Conservation (phyloP, 2,113 vertebrate genomes). For the Limnothrissa miodon region DNA sequence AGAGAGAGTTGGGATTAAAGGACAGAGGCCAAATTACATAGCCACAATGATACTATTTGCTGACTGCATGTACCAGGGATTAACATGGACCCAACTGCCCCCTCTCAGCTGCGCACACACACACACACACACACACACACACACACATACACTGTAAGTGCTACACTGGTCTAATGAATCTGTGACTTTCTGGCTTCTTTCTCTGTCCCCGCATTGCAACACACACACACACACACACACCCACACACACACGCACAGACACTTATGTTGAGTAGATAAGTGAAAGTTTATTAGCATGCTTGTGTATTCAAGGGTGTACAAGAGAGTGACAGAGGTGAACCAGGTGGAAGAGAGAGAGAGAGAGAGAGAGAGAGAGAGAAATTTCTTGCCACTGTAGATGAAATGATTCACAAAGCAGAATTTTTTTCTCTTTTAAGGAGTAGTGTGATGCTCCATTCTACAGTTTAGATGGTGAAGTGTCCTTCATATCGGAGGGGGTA, state of each 20-base stretch:
- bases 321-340: background rate
- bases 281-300: constrained; percentile 40
- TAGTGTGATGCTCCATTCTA: background rate
- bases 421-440: background rate
- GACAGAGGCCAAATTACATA: background rate
- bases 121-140: background rate
- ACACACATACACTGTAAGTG: background rate
- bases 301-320: background rate
- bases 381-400: constrained; percentile 38
- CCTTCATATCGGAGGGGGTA: constrained; percentile 13
- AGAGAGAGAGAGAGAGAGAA: constrained; percentile 29
- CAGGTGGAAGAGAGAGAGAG: constrained; percentile 2
- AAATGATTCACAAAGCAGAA: background rate
- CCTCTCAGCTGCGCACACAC: constrained; percentile 31
- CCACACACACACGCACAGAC: background rate
- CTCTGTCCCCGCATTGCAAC: background rate
- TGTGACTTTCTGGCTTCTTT: constrained; percentile 38
- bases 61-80: constrained; percentile 39
- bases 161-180: background rate
- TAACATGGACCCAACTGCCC: constrained; percentile 37
- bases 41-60: constrained; percentile 32
- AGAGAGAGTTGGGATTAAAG: background rate
- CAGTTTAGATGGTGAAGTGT: background rate
- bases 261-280: constrained; percentile 44
- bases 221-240: constrained; percentile 21